Evolutionary conservation across 2,113 vertebrate genomes (phyloP).

Genomic region (Platichthys stellatus): DNA sequence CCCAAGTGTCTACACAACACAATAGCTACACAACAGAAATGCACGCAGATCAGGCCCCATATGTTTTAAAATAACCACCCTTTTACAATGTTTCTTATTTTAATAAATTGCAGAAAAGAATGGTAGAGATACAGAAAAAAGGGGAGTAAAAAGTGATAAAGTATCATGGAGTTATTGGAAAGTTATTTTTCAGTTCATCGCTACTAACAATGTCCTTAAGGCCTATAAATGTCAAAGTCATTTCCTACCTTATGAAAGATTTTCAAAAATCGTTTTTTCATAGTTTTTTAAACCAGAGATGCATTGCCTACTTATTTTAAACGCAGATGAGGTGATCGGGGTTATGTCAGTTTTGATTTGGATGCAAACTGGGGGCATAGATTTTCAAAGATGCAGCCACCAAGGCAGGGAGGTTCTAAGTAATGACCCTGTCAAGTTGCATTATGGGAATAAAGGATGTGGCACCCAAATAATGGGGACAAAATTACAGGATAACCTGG

Average conservation of each 20-base stretch:
- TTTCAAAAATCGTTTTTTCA: neutral
- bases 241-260: neutral
- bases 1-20: no score
- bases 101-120: neutral
- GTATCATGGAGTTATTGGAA: neutral
- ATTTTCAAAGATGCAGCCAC: neutral
- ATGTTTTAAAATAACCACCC: neutral
- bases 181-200: neutral
- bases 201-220: neutral
- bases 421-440: neutral
- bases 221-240: neutral
- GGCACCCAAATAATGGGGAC: neutral
- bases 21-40: no score
- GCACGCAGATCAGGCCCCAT: no score
- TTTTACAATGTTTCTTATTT: neutral
- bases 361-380: no score
- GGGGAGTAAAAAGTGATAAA: neutral
- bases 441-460: neutral
- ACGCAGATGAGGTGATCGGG: neutral
- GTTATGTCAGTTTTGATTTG: neutral
- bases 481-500: neutral
- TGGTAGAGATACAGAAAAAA: neutral
- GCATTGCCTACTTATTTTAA: neutral
- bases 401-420: neutral
- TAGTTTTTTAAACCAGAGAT: neutral